These are phyloP conservation scores for Burhinus oedicnemus DNA, from an alignment of 2,113 vertebrate species.

Conservation along the genomic window DNA sequence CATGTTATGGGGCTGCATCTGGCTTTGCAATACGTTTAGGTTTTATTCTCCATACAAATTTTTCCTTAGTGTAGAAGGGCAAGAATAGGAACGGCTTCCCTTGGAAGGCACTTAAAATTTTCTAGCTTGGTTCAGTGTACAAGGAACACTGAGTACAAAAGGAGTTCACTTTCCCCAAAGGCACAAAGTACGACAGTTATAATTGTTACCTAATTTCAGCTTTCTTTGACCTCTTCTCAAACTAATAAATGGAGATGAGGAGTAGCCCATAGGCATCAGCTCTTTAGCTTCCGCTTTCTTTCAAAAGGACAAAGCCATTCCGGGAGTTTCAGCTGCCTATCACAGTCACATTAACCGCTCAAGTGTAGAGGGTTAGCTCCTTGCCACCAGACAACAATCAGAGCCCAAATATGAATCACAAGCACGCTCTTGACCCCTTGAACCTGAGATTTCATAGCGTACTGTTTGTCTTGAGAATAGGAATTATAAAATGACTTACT, in stretches of 20 bases:
- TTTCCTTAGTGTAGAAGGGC: neutral
- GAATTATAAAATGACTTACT: conserved; percentile 29
- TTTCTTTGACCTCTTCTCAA: neutral
- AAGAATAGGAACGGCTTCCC: neutral
- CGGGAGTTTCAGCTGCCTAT: neutral
- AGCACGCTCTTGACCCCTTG: neutral
- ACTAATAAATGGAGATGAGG: neutral
- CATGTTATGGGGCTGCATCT: neutral
- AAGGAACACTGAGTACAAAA: neutral
- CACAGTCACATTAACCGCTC: neutral
- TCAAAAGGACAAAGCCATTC: neutral
- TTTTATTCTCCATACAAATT: neutral
- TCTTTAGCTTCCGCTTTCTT: neutral
- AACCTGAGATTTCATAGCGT: neutral
- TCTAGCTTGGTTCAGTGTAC: neutral
- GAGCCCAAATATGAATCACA: neutral
- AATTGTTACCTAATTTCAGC: neutral
- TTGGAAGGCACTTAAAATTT: neutral
- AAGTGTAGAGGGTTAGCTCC: neutral
- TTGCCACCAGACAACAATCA: neutral
- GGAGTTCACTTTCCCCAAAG: neutral
- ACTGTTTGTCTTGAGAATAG: neutral
- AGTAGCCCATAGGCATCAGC: neutral
- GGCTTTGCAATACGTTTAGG: neutral
- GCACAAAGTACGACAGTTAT: neutral